Evolutionary conservation across 2,888 invertebrate genomes (phyloP).

Genomic region (Eurytoma californica): DNA sequence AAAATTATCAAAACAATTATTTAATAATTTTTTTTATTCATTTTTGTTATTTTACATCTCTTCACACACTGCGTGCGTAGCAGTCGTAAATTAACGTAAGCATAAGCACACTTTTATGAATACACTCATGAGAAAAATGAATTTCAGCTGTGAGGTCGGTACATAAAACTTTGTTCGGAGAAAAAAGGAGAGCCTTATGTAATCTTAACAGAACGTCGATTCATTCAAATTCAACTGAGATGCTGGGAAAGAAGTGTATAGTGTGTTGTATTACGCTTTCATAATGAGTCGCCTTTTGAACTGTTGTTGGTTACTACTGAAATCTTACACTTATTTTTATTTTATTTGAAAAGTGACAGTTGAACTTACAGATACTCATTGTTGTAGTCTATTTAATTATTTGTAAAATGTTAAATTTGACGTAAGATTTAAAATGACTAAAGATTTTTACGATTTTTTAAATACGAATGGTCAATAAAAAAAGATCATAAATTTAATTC

Average conservation of each 20-base stretch:
- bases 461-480: no score
- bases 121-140: background rate
- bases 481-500: no score
- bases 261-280: constrained; percentile 25
- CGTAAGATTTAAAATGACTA: background rate
- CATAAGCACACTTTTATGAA: background rate
- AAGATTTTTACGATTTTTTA: background rate
- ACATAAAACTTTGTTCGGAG: background rate
- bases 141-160: background rate
- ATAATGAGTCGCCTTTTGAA: constrained; percentile 5
- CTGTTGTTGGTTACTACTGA: background rate
- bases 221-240: constrained; percentile 18
- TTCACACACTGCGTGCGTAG: no score
- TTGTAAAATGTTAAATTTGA: no score
- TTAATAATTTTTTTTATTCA: no score
- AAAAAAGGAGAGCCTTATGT: constrained; percentile 25
- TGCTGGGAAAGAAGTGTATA: background rate
- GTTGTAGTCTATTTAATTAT: no score
- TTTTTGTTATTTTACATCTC: no score
- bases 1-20: no score
- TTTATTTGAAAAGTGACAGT: no score
- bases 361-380: no score
- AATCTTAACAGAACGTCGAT: constrained; percentile 37
- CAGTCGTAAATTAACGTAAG: no score
- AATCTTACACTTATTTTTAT: background rate